Evolutionary conservation across 1,140 invertebrate species (phyloP).

Genomic region (Procambarus clarkii): DNA sequence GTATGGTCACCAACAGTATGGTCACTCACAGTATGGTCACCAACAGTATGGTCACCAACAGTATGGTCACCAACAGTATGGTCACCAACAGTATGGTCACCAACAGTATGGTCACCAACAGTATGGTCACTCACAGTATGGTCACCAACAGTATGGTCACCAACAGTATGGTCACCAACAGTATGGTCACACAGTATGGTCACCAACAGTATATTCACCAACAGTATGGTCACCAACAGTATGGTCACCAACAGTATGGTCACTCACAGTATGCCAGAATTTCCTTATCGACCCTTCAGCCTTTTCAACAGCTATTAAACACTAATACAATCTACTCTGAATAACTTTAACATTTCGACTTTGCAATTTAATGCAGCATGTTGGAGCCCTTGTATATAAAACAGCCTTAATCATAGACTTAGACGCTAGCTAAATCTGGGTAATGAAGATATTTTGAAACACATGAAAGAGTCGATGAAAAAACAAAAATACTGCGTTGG

Average conservation of each 20-base stretch:
- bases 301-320: too few species aligned
- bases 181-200: neutral
- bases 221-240: neutral
- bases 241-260: neutral
- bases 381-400: too few species aligned
- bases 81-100: neutral
- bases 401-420: too few species aligned
- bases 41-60: neutral
- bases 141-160: neutral
- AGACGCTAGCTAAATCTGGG: too few species aligned
- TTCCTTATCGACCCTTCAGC: too few species aligned
- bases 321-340: too few species aligned
- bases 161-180: neutral
- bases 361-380: too few species aligned
- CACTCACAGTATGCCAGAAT: neutral
- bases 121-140: neutral
- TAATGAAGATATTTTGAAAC: too few species aligned
- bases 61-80: neutral
- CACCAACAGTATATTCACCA: neutral
- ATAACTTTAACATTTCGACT: too few species aligned
- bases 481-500: too few species aligned
- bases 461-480: too few species aligned
- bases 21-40: neutral
- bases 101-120: neutral
- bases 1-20: neutral